Percentiles rank a stretch among this genome's conserved stretches.
These are phyloP conservation scores for Drosophila nr. perissopoda DNA, from an alignment of 2,888 invertebrate species.

Conservation along the genomic window DNA sequence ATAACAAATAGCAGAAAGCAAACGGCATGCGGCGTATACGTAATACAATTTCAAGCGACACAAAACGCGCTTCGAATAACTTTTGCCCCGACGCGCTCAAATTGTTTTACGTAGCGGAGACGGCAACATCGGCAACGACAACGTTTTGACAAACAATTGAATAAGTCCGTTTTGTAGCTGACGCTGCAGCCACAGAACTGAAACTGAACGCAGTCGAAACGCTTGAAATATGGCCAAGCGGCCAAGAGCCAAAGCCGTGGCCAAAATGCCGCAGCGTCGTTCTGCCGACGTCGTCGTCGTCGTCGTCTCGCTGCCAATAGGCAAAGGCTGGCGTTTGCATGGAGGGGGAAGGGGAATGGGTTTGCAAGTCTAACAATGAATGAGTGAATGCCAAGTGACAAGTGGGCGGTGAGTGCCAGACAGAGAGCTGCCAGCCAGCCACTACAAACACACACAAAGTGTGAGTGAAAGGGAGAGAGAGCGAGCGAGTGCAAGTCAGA, in stretches of 20 bases:
- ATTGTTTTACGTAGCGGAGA: slow-evolving; percentile 32
- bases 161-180: slow-evolving; percentile 59
- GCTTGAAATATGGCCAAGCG: slow-evolving; percentile 74
- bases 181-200: slow-evolving; percentile 72
- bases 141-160: slow-evolving; percentile 7
- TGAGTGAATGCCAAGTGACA: slow-evolving; percentile 75
- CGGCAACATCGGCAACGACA: not conserved
- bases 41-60: slow-evolving; percentile 61
- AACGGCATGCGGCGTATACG: slow-evolving; percentile 70
- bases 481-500: slow-evolving; percentile 15
- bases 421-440: slow-evolving; percentile 30
- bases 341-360: not conserved
- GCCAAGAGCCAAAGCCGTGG: slow-evolving; percentile 61
- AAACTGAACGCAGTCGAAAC: slow-evolving; percentile 58
- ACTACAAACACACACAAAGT: slow-evolving; percentile 8
- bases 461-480: slow-evolving; percentile 15
- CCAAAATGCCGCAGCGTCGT: slow-evolving; percentile 78
- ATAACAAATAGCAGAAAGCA: slow-evolving; percentile 30
- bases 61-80: slow-evolving; percentile 52
- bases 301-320: slow-evolving; percentile 64
- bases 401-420: slow-evolving; percentile 68
- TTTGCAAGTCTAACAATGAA: slow-evolving; percentile 68
- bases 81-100: slow-evolving; percentile 27
- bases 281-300: slow-evolving; percentile 28
- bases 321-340: slow-evolving; percentile 37